Percentiles rank a stretch among this genome's conserved stretches.
phyloP scores from a whole-genome alignment of 2,888 invertebrate species.

The Auanema freiburgensis region DNA sequence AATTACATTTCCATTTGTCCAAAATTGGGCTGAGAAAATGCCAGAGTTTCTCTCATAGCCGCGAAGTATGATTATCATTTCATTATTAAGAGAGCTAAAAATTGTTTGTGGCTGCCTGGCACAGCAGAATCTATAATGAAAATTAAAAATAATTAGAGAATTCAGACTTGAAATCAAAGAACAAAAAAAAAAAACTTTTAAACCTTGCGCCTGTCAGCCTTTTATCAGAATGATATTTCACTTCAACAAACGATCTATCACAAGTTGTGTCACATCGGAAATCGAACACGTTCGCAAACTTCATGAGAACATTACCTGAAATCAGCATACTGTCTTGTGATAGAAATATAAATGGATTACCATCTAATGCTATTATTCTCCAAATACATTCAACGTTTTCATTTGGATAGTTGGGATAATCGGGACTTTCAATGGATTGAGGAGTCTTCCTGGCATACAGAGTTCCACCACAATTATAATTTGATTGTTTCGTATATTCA shows the following conservation, averaged over 20 bases:
- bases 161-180: background rate
- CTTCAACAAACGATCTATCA: constrained; percentile 61
- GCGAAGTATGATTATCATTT: constrained; percentile 57
- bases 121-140: constrained; percentile 55
- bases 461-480: constrained; percentile 50
- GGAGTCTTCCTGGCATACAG: constrained; percentile 40
- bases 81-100: constrained; percentile 50
- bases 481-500: constrained; percentile 45
- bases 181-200: background rate
- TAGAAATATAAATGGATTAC: background rate
- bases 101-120: constrained; percentile 39
- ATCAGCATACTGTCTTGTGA: constrained; percentile 6
- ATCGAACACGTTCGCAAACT: constrained; percentile 56
- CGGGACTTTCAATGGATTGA: constrained; percentile 43
- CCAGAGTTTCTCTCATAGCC: constrained; percentile 40
- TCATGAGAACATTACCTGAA: constrained; percentile 43
- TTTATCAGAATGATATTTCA: constrained; percentile 58
- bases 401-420: constrained; percentile 49
- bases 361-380: constrained; percentile 14
- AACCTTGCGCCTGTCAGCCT: constrained; percentile 57
- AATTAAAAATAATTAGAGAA: constrained; percentile 1
- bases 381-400: constrained; percentile 54
- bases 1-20: constrained; percentile 40
- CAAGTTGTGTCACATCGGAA: constrained; percentile 62
- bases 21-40: constrained; percentile 53